Base-by-base conservation (phyloP, 2,113 vertebrate species). In the Morone saxatilis region DNA sequence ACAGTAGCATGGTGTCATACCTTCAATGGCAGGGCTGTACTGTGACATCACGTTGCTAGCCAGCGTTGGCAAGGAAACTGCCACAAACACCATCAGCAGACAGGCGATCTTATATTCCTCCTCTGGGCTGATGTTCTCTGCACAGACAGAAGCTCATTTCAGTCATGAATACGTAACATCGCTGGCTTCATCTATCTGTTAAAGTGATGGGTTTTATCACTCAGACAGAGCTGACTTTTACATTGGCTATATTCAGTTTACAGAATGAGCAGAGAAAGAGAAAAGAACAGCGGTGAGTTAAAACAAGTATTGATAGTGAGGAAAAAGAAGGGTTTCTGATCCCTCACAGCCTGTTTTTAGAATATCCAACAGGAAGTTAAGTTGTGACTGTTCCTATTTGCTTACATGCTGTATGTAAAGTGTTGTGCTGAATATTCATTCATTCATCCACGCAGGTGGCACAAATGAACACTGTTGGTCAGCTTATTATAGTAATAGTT, bases 31-130 rank as follows among this genome's bases (percentile, higher is more conserved):
- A 0, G 98, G 98, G 88, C 98, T 99, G 76, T 99, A 99, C 85
- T 99, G 98, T 12, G 98, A 99, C 98, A 99, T 99, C 90, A 99
- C 97, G 25, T 99, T 99, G 92, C 98, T 99, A 40, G 98, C 98
- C 91, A 99, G 86, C 57, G 98, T 99, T 0, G 98, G 98, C 95
- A 99, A 89, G 86, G 98, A 99, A 71, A 99, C 98, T 0, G 98
- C 98, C 90, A 99, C 98, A 25, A 99, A 99, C 84, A 99, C 98
- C 98, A 99, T 99, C 68, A 99, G 95, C 89, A 99, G 96, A 80
- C 98, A 99, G 89, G 98, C 98, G 54, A 99, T 99, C 95, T 99
- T 99, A 80, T 99, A 99, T 92, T 99, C 98, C 91, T 99, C 98
- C 95, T 99, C 98, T 57, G 98, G 98, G 92, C 98, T 99, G 92